Conservation (phyloP, 2,113 vertebrate genomes). For the Chloropsis hardwickii region DNA sequence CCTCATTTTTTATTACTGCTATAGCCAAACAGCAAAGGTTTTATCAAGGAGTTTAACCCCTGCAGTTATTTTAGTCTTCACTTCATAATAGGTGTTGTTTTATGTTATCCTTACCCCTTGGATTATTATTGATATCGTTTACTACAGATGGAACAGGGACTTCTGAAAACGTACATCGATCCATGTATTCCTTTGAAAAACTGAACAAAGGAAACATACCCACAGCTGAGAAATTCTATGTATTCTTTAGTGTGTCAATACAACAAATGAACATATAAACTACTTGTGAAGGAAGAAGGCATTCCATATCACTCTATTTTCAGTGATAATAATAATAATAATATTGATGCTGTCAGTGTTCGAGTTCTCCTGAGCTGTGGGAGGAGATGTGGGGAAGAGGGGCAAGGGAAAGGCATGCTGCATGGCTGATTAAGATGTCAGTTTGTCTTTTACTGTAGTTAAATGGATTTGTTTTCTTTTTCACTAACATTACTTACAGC, state of each 20-base stretch:
- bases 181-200: neutral
- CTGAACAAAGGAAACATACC: neutral
- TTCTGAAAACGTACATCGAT: neutral
- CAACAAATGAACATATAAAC: neutral
- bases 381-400: too few species aligned
- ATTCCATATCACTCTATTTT: neutral
- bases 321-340: neutral
- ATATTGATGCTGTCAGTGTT: neutral
- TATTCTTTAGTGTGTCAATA: neutral
- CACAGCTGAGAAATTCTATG: neutral
- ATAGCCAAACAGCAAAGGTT: neutral
- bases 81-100: neutral
- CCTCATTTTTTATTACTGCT: constrained; percentile 4
- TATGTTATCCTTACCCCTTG: neutral
- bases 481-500: neutral
- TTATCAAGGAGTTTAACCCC: neutral
- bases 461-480: neutral
- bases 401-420: rapidly evolving
- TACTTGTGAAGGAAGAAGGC: neutral
- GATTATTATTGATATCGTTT: neutral
- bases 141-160: neutral
- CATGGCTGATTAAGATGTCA: neutral
- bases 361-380: neutral
- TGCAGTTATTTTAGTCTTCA: neutral
- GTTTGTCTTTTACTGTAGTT: neutral